Evolutionary conservation across 2,888 invertebrate genomes (phyloP), one percentile per base, ranked within the genome.

Genomic region (Dynastes maya): DNA sequence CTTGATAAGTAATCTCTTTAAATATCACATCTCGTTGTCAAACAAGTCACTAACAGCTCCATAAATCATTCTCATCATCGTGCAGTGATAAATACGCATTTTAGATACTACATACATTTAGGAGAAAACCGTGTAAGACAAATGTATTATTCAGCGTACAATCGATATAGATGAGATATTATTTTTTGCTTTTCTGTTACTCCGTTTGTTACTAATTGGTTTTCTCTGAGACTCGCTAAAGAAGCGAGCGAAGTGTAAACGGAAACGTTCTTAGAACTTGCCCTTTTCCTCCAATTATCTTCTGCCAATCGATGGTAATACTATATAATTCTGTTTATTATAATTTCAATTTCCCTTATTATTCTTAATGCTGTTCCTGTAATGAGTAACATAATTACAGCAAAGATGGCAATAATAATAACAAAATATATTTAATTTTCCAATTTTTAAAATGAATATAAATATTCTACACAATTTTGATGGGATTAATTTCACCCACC

Each of bases 241-340:
- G 71, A 72, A 70, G 49, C 71, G 61, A 63, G 27, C 22, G 71
- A 64, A 71, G 51, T 71, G 70, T 71, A 78, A 78, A 70, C 58
- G 78, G 29, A 63, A 61, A 51, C n/a, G 61, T 64, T 68, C 27
- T 9, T n/a, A 63, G 22, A 78, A 78, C 51, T 78, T 71, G 49
- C 78, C 61, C 72, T 71, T 78, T 68, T 71, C 70, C 64, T 71
- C 53, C 71, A 71, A 71, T 78, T 78, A 72, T 77, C 58, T 77
- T 51, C 53, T 51, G 27, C 71, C 63, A 53, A 64, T 71, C 29
- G 71, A 67, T 68, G 51, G 27, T 45, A 29, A 64, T 64, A n/a
- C 22, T 22, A 22, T 22, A 22, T 22, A 22, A 22, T 22, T 22
- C 22, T 1, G 22, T 22, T 49, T 32, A 27, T 29, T 70, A 40